phyloP scores from a whole-genome alignment of 2,888 invertebrate species.

The Polydrusus pterygomalis region DNA sequence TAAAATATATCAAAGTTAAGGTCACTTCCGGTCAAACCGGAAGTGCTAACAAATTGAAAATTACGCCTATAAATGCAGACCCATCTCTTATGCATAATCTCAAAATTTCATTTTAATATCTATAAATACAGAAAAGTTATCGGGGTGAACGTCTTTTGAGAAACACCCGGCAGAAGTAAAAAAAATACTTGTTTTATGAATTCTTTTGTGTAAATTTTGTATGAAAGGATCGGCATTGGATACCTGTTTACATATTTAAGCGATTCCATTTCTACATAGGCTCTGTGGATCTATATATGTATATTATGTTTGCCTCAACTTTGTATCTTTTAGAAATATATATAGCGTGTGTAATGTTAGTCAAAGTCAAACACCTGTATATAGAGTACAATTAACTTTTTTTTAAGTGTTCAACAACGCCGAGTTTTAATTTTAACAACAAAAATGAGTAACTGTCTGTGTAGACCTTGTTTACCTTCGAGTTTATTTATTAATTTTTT shows the following conservation, averaged over 20 bases:
- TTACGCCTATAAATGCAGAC: too few species aligned
- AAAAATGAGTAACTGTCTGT: not conserved
- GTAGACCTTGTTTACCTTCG: not conserved
- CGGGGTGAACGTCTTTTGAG: too few species aligned
- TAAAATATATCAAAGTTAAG: too few species aligned
- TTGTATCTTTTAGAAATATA: conserved; percentile 1
- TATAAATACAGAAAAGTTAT: too few species aligned
- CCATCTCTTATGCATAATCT: too few species aligned
- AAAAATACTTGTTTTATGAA: not conserved
- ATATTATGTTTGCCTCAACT: conserved; percentile 9
- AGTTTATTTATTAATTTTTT: not conserved
- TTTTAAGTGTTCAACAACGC: not conserved
- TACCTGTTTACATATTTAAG: conserved; percentile 6
- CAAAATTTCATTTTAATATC: too few species aligned
- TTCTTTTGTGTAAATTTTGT: not conserved
- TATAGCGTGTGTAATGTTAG: conserved; percentile 12
- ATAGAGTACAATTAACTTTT: conserved; percentile 24
- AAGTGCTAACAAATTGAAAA: too few species aligned
- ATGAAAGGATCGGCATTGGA: not conserved
- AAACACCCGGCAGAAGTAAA: not conserved
- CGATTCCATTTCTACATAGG: conserved; percentile 8
- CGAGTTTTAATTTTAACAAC: not conserved
- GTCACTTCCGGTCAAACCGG: too few species aligned
- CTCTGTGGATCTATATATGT: conserved; percentile 19
- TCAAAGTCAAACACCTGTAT: conserved; percentile 20